Percentiles rank a stretch among this genome's conserved stretches.
Conservation (phyloP, 2,797 vertebrate species). For the Pseudomugil gertrudae region DNA sequence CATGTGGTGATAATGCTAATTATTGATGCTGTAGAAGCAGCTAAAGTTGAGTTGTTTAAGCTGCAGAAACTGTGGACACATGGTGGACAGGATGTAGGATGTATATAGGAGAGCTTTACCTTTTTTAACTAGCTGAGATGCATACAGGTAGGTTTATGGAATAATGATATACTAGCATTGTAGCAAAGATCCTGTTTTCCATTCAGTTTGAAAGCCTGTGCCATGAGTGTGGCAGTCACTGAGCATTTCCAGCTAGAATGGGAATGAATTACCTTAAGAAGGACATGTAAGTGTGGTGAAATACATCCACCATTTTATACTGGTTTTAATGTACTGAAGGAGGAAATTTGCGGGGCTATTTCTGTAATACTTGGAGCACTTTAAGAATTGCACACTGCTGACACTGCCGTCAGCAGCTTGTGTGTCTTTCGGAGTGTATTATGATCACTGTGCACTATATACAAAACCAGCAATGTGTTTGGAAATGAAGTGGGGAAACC, state of each 20-base stretch:
- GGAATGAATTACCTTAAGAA: conserved; percentile 21
- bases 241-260: conserved; percentile 15
- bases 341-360: conserved; percentile 20
- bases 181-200: not conserved
- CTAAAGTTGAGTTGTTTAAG: no score
- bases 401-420: conserved; percentile 21
- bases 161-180: no score
- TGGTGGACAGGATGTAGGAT: not conserved
- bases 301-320: conserved; percentile 40
- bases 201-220: conserved; percentile 21
- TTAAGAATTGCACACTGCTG: conserved; percentile 38
- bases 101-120: not conserved
- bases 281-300: conserved; percentile 28
- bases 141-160: not conserved
- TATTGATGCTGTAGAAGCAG: not conserved
- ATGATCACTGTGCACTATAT: conserved; percentile 6
- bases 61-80: not conserved
- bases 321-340: conserved; percentile 36
- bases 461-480: conserved; percentile 15
- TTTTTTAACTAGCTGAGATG: not conserved
- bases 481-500: conserved; percentile 1
- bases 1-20: not conserved
- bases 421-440: conserved; percentile 24
- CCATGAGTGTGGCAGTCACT: not conserved
- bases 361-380: conserved; percentile 3